phyloP scores from a whole-genome alignment of 2,888 invertebrate genomes.

The Trachelus iudaicus region DNA sequence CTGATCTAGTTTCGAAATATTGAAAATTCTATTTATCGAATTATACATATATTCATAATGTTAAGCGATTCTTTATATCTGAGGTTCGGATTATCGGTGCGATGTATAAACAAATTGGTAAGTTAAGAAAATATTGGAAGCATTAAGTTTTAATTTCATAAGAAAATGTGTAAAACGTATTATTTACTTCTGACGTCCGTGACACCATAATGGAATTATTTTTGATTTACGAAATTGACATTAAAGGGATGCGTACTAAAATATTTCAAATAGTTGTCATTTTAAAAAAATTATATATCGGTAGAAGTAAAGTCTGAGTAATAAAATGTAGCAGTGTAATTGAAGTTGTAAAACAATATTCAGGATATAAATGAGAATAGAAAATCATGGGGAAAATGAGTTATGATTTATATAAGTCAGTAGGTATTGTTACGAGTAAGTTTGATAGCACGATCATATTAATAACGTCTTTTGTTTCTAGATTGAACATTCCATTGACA shows the following conservation, averaged over 20 bases:
- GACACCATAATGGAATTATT: background rate
- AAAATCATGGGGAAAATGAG: background rate
- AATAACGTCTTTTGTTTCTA: background rate
- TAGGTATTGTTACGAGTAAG: background rate
- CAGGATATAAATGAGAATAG: background rate
- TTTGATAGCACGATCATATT: background rate
- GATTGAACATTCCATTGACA: background rate
- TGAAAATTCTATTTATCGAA: background rate
- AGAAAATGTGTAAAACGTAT: background rate
- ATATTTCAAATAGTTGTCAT: background rate
- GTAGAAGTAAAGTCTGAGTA: too few relatives aligned
- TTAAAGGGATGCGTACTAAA: background rate
- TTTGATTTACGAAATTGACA: background rate
- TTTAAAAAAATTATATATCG: background rate
- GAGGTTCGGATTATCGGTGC: background rate
- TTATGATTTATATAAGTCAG: background rate
- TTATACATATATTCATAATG: background rate
- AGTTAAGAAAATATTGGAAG: background rate
- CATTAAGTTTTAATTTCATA: background rate
- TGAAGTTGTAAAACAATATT: background rate
- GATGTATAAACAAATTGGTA: background rate
- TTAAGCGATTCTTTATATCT: background rate
- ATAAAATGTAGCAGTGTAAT: too few relatives aligned
- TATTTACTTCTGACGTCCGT: background rate
- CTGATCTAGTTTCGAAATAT: background rate